Percentiles rank a stretch among this genome's conserved stretches.
These are phyloP conservation scores for Dreissena rostriformis DNA, from an alignment of 1,140 invertebrate species.

Conservation along the genomic window DNA sequence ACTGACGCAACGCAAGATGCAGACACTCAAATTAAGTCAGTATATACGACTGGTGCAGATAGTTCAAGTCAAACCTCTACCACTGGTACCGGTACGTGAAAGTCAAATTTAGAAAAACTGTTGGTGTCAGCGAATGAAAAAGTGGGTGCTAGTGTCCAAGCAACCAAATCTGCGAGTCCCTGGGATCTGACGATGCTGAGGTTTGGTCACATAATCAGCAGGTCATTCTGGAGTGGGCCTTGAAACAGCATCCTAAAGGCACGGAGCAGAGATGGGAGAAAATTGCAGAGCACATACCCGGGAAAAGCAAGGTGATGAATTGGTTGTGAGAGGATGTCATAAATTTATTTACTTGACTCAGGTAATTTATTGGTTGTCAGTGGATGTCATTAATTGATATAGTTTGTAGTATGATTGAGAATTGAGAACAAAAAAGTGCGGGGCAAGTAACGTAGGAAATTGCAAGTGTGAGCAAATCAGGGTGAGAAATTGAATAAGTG, in stretches of 20 bases:
- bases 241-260: constrained; percentile 93
- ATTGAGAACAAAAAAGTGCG: no score
- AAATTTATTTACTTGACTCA: no score
- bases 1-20: constrained; percentile 9
- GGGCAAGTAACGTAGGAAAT: no score
- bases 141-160: neutral
- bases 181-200: constrained; percentile 54
- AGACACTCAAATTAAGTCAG: neutral
- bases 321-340: neutral
- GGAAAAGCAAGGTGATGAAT: constrained; percentile 90
- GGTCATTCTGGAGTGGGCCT: constrained; percentile 92
- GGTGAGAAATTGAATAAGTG: no score
- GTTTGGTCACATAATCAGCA: constrained; percentile 95
- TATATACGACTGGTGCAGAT: constrained; percentile 21
- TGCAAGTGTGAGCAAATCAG: no score
- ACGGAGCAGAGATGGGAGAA: constrained; percentile 94
- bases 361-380: no score
- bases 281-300: constrained; percentile 92
- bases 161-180: constrained; percentile 12
- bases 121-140: constrained; percentile 24
- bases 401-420: neutral
- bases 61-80: constrained; percentile 17
- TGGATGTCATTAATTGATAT: no score
- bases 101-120: constrained; percentile 20
- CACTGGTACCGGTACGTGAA: neutral